Conservation (phyloP, 2,797 vertebrate species). For the Rhinoraja longicauda region DNA sequence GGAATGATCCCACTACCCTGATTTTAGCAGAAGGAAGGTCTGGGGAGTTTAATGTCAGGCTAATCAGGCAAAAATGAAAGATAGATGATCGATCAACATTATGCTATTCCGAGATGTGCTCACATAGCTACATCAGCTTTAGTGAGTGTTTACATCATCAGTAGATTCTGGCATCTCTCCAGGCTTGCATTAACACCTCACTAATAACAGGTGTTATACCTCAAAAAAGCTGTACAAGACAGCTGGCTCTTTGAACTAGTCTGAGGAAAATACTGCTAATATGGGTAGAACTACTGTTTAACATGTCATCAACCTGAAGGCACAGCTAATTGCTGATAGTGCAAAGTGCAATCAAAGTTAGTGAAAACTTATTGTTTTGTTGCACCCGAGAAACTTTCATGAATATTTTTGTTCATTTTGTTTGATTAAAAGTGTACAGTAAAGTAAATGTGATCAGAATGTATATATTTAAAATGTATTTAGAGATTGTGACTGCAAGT, state of each 20-base stretch:
- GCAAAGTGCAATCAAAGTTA: background rate
- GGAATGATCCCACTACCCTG: background rate
- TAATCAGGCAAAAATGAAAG: background rate
- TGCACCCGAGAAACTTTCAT: background rate
- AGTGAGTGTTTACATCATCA: background rate
- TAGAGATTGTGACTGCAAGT: background rate
- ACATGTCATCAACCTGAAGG: background rate
- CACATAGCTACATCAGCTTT: background rate
- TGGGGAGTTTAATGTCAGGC: background rate
- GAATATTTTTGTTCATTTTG: background rate
- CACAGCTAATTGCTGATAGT: background rate
- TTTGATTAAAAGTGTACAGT: background rate
- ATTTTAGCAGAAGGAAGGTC: background rate
- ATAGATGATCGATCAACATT: background rate
- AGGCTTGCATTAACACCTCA: background rate
- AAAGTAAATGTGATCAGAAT: background rate
- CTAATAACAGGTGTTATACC: background rate
- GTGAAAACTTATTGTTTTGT: background rate
- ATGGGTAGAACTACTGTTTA: background rate
- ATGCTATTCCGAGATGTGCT: background rate
- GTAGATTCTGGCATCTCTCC: background rate
- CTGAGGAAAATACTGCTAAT: background rate
- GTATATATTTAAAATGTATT: background rate
- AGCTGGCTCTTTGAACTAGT: background rate
- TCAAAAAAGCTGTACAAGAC: background rate